phyloP scores from a whole-genome alignment of 1,140 invertebrate genomes.

The Drosophila arizonae region DNA sequence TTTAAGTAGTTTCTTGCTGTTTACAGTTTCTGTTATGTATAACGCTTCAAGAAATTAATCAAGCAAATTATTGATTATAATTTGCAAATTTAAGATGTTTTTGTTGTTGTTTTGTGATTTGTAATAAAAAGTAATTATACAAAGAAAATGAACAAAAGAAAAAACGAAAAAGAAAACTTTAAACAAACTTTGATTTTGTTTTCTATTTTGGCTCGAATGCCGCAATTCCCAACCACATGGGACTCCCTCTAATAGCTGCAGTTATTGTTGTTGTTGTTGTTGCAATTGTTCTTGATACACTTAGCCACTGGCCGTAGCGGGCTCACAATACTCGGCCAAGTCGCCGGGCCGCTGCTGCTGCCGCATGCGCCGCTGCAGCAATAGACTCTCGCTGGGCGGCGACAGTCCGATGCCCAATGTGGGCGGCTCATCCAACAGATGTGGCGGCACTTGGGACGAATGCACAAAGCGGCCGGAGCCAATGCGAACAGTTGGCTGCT shows the following conservation, averaged over 20 bases:
- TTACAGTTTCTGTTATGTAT: conserved; percentile 25
- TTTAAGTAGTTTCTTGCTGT: conserved; percentile 36
- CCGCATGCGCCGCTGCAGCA: conserved; percentile 89
- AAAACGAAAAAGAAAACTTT: conserved; percentile 33
- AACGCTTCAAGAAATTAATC: conserved; percentile 15
- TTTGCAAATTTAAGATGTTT: conserved; percentile 18
- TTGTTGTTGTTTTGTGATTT: conserved; percentile 5
- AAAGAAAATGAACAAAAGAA: conserved; percentile 26
- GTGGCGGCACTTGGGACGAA: conserved; percentile 47
- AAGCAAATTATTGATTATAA: conserved; percentile 26
- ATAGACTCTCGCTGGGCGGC: conserved; percentile 91
- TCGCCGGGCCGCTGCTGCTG: conserved; percentile 62
- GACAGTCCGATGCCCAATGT: conserved; percentile 88
- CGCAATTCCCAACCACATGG: background rate
- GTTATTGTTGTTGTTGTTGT: background rate
- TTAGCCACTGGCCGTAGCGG: conserved; percentile 76
- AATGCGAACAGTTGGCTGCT: conserved; percentile 48
- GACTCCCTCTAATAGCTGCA: conserved; percentile 28
- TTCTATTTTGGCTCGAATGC: conserved; percentile 18
- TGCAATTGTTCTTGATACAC: background rate
- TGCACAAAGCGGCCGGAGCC: conserved; percentile 65
- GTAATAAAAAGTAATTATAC: conserved; percentile 35
- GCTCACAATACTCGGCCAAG: conserved; percentile 70
- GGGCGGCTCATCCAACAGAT: conserved; percentile 59
- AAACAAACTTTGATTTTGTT: conserved; percentile 11